Evolutionary conservation across 2,888 invertebrate species (phyloP), one percentile per base, ranked within the genome.

Genomic region (Polylopha cassiicola): DNA sequence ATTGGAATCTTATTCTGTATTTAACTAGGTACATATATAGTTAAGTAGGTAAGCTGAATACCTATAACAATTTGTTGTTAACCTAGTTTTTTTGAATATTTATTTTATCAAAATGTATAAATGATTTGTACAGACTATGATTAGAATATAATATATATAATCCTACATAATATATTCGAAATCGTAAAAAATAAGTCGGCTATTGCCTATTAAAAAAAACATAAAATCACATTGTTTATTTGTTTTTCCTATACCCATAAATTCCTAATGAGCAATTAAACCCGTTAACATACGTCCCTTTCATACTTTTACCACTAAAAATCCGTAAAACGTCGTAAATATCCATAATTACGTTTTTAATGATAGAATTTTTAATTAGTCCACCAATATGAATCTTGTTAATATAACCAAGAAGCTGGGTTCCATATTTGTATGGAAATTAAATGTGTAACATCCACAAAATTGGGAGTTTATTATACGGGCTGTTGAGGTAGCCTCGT

Each of bases 401-500:
- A 65, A 58, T 70, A 38, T 46, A 23, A 69, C 61, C 59, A 65
- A 65, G 64, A 53, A 67, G 70, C 63, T 59, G 55, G 48, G 68
- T 57, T 71, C 69, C 71, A 70, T 73, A 75, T 74, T 68, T 61
- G 64, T 61, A 53, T 71, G 55, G 61, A 69, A 71, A 73, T 73
- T 69, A 72, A 68, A 51, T 65, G 65, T 55, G 59, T 62, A 60
- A 59, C 61, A 61, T 67, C 68, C 69, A 75, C 75, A 76, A 76
- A 75, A 74, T 63, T 69, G 68, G 65, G 57, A 67, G 65, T 77
- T 76, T 77, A 77, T 74, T 68, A 57, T 55, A 44, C 44, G 38
- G 48, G 69, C 76, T 77, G 77, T 75, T 78, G 77, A 76, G 54
- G 76, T 72, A 78, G 76, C 74, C 57, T 69, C 51, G 54, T 55